Percentiles rank a stretch among this genome's conserved stretches.
These are phyloP conservation scores for Amphiduros pacificus DNA, from an alignment of 2,888 invertebrate species.

Conservation along the genomic window DNA sequence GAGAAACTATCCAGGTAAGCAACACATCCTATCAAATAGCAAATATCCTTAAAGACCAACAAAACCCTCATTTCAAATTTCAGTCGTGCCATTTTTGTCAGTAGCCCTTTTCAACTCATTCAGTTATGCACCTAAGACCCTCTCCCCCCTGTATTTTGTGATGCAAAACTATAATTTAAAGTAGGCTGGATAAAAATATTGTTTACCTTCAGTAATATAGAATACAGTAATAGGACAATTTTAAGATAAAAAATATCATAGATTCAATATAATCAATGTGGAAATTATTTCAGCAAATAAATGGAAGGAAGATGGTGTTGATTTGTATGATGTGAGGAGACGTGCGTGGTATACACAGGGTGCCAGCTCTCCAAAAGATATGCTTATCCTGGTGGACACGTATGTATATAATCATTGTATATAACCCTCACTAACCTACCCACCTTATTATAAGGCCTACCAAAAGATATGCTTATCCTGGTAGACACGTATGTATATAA, in stretches of 20 bases:
- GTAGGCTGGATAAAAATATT: too few relatives aligned
- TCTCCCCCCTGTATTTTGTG: too few relatives aligned
- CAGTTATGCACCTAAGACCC: too few relatives aligned
- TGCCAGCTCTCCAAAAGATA: slow-evolving; percentile 62
- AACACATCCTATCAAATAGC: background rate
- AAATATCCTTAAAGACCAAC: background rate
- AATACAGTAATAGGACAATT: too few relatives aligned
- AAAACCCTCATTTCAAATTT: background rate
- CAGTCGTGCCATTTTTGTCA: too few relatives aligned
- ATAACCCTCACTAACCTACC: background rate
- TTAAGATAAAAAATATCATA: too few relatives aligned
- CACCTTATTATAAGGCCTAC: slow-evolving; percentile 46
- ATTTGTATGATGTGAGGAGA: slow-evolving; percentile 61
- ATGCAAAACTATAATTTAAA: too few relatives aligned
- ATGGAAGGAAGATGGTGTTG: slow-evolving; percentile 51
- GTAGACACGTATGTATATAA: slow-evolving; percentile 60
- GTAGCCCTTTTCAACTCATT: too few relatives aligned
- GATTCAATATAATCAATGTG: background rate
- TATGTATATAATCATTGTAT: slow-evolving; percentile 40
- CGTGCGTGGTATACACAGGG: slow-evolving; percentile 62
- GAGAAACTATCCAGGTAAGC: slow-evolving; percentile 60
- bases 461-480: slow-evolving; percentile 63
- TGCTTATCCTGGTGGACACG: slow-evolving; percentile 63
- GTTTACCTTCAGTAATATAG: too few relatives aligned
- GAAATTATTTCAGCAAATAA: slow-evolving; percentile 39